These are phyloP conservation scores for Olivierus martensii DNA, from an alignment of 1,140 invertebrate species.

Conservation along the genomic window DNA sequence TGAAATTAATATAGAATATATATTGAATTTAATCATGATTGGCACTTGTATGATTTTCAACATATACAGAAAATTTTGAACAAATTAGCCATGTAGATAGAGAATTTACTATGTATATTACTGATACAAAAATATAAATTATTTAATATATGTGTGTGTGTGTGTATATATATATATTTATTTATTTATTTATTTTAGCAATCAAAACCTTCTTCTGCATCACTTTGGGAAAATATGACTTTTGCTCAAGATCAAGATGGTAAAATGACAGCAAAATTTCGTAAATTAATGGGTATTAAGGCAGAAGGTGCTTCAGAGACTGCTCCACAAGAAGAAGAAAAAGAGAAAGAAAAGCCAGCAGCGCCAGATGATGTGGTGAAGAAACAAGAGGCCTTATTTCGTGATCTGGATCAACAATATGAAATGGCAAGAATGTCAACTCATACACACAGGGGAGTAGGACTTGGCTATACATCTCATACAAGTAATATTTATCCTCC, in stretches of 20 bases:
- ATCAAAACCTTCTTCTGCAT: constrained; percentile 1
- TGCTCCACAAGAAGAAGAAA: neutral
- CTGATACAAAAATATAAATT: no score
- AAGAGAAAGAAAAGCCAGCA: constrained; percentile 1
- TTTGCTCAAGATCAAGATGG: constrained; percentile 81
- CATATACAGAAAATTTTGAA: neutral
- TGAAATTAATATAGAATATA: no score
- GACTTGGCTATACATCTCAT: constrained; percentile 54
- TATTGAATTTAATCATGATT: no score
- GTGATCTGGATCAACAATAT: constrained; percentile 83
- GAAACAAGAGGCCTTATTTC: constrained; percentile 82
- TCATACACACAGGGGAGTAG: constrained; percentile 83
- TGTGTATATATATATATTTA: neutral
- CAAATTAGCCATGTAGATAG: neutral
- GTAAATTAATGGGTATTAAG: constrained; percentile 89
- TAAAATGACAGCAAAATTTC: constrained; percentile 85
- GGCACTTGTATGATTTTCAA: no score
- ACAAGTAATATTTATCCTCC: constrained; percentile 6
- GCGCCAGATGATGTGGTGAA: constrained; percentile 32
- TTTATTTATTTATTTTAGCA: neutral
- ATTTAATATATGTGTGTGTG: neutral
- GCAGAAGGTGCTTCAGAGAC: constrained; percentile 28
- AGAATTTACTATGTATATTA: no score
- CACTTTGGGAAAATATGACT: constrained; percentile 62
- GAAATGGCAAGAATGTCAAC: constrained; percentile 83